Conservation (phyloP, 2,797 vertebrate genomes). For the Gephyroberyx darwinii region DNA sequence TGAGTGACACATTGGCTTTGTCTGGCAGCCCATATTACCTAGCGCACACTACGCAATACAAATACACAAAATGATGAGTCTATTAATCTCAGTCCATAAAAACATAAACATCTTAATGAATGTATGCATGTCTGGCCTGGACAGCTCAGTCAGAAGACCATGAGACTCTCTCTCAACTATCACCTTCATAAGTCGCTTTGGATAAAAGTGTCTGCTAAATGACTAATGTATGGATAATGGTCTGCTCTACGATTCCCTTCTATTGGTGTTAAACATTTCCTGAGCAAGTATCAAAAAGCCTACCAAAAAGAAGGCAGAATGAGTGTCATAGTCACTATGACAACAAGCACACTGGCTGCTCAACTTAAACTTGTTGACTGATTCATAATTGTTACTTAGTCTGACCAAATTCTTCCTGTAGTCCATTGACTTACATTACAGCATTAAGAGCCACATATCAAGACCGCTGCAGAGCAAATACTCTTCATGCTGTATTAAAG, state of each 20-base stretch:
- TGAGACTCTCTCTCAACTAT: too few relatives aligned
- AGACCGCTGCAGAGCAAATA: constrained; percentile 32
- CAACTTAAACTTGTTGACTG: constrained; percentile 1
- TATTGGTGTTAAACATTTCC: not conserved
- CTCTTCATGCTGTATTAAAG: constrained; percentile 11
- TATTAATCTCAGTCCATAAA: not conserved
- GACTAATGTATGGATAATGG: too few relatives aligned
- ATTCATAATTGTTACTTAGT: constrained; percentile 16
- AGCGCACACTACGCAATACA: not conserved
- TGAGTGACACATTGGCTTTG: not conserved
- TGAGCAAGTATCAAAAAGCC: constrained; percentile 26
- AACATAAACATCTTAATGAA: not conserved
- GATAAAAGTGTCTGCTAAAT: too few relatives aligned
- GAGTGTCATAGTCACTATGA: constrained; percentile 61
- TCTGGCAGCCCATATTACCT: too few relatives aligned
- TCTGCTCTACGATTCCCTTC: not conserved
- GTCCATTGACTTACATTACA: constrained; percentile 27
- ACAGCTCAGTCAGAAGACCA: too few relatives aligned
- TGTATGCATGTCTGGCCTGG: too few relatives aligned
- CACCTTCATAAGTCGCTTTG: too few relatives aligned
- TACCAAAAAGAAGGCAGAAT: constrained; percentile 29
- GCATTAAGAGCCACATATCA: constrained; percentile 29
- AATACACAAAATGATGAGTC: not conserved
- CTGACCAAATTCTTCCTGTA: constrained; percentile 31
- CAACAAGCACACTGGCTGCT: constrained; percentile 53